Evolutionary conservation across 2,113 vertebrate genomes (phyloP).

Genomic region (Alexandromys fortis): DNA sequence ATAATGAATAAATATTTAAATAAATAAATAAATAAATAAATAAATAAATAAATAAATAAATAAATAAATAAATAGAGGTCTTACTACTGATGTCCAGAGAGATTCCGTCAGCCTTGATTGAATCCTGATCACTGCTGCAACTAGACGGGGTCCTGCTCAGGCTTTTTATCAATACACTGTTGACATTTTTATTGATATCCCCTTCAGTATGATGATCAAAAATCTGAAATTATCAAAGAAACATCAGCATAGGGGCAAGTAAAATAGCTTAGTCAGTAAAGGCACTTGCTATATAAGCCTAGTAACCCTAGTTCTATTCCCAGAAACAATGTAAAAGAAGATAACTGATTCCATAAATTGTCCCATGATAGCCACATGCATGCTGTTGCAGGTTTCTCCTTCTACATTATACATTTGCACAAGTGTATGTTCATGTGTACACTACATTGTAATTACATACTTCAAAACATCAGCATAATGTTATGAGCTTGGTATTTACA

Average conservation of each 20-base stretch:
- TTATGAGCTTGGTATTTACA: background rate
- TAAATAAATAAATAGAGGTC: background rate
- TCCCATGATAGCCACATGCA: background rate
- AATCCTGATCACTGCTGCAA: slow-evolving; percentile 88
- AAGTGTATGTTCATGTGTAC: background rate
- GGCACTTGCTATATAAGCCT: background rate
- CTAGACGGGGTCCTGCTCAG: slow-evolving; percentile 84
- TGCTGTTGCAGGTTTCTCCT: no score
- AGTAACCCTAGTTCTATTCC: background rate
- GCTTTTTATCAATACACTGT: slow-evolving; percentile 78
- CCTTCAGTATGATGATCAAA: slow-evolving; percentile 75
- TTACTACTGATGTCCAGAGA: slow-evolving; percentile 89
- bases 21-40: no score
- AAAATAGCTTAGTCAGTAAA: background rate
- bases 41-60: no score
- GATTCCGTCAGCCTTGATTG: slow-evolving; percentile 86
- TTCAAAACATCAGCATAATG: slow-evolving; percentile 48
- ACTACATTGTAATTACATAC: background rate
- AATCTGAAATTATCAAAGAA: slow-evolving; percentile 73
- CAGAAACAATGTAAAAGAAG: background rate
- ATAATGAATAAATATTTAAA: no score
- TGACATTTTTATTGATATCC: slow-evolving; percentile 75
- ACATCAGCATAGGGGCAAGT: slow-evolving; percentile 1
- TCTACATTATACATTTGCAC: background rate
- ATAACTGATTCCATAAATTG: background rate